Conservation (phyloP, 2,888 invertebrate genomes). For the Epistrophe eligans region DNA sequence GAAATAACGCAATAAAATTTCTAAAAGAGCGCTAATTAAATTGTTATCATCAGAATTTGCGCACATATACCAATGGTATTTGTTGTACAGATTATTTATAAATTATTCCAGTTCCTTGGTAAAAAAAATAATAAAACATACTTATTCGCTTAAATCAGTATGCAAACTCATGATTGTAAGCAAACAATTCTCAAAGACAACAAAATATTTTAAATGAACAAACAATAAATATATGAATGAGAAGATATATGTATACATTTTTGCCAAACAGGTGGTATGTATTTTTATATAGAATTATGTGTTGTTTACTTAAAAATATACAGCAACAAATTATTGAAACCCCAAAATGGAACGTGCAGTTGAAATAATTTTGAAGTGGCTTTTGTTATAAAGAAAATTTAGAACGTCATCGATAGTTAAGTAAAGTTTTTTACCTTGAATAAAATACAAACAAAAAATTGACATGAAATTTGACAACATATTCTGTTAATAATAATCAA, state of each 20-base stretch:
- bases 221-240: constrained; percentile 6
- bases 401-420: no score
- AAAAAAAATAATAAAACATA: not conserved
- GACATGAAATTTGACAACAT: no score
- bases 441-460: no score
- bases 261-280: constrained; percentile 25
- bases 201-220: constrained; percentile 25
- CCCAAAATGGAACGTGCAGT: not conserved
- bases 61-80: no score
- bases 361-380: constrained; percentile 20
- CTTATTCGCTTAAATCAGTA: constrained; percentile 8
- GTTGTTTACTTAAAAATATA: constrained; percentile 12
- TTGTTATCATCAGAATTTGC: constrained; percentile 51
- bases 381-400: constrained; percentile 1
- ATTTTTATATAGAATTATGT: not conserved
- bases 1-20: not conserved
- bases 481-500: no score
- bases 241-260: not conserved
- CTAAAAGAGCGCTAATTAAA: constrained; percentile 66
- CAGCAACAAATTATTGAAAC: not conserved
- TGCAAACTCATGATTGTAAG: constrained; percentile 21
- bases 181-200: constrained; percentile 31
- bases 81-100: no score
- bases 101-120: no score
- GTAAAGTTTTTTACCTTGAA: no score